Conservation (phyloP, 2,888 invertebrate genomes). For the Linhomoeus sp. region DNA sequence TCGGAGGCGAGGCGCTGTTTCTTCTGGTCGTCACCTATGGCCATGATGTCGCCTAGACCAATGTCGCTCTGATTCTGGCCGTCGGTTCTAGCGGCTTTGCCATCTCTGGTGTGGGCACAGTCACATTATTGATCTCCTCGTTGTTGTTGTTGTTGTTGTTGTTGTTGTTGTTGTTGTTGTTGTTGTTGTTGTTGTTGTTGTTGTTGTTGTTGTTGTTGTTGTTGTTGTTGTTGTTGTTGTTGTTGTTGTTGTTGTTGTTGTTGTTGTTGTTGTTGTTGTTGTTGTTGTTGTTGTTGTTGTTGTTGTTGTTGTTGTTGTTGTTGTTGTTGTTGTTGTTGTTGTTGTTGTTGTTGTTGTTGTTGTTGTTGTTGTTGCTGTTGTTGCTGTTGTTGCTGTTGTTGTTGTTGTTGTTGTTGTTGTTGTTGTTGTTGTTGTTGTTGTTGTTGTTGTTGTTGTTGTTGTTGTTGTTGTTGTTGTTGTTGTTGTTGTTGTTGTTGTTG, state of each 20-base stretch:
- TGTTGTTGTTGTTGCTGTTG: constrained; percentile 3
- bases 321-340: constrained; percentile 4
- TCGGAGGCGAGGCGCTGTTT: too few relatives aligned
- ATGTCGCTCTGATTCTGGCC: too few relatives aligned
- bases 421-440: constrained; percentile 2
- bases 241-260: constrained; percentile 4
- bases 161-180: not conserved
- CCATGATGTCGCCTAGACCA: not conserved
- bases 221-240: constrained; percentile 4
- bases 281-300: constrained; percentile 4
- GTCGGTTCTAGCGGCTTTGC: too few relatives aligned
- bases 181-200: constrained; percentile 2
- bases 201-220: constrained; percentile 4
- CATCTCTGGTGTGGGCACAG: too few relatives aligned
- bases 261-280: constrained; percentile 4
- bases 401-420: constrained; percentile 2
- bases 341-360: constrained; percentile 4
- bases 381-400: constrained; percentile 1
- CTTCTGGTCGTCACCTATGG: too few relatives aligned
- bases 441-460: not conserved
- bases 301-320: constrained; percentile 4
- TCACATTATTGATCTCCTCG: too few relatives aligned
- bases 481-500: not conserved
- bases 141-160: not conserved
- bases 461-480: not conserved